phyloP scores from a whole-genome alignment of 2,888 invertebrate genomes.

The Cabera pusaria region DNA sequence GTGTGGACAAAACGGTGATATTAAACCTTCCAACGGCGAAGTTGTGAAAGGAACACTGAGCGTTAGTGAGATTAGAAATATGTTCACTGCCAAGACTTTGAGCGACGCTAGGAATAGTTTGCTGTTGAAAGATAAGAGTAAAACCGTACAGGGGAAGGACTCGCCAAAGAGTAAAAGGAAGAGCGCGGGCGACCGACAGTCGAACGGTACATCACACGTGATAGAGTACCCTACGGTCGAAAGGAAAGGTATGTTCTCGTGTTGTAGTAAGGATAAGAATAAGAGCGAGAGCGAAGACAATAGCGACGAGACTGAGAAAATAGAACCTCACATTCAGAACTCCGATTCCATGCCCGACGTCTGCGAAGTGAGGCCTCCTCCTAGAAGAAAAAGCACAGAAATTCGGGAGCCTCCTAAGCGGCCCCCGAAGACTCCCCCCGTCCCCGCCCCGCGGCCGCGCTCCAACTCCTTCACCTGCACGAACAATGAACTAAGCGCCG shows the following conservation, averaged over 20 bases:
- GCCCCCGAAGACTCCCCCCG: constrained; percentile 85
- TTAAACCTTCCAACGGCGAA: constrained; percentile 68
- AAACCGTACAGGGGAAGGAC: constrained; percentile 61
- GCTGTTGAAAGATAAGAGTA: constrained; percentile 72
- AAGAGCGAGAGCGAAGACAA: constrained; percentile 79
- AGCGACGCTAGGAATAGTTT: constrained; percentile 80
- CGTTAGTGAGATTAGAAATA: constrained; percentile 79
- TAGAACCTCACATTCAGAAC: constrained; percentile 60
- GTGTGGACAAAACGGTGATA: constrained; percentile 46
- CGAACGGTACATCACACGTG: constrained; percentile 78
- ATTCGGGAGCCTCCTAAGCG: constrained; percentile 85
- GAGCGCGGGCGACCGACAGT: constrained; percentile 66
- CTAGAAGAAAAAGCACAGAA: constrained; percentile 82
- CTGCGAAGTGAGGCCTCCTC: constrained; percentile 85
- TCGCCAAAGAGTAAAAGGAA: constrained; percentile 75
- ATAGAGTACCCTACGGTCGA: constrained; percentile 90
- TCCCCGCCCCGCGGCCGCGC: constrained; percentile 79
- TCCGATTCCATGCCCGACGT: constrained; percentile 74
- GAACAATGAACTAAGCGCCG: constrained; percentile 68
- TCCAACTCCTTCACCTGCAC: constrained; percentile 82
- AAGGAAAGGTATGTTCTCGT: constrained; percentile 88
- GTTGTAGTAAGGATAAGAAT: constrained; percentile 85
- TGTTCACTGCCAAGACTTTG: constrained; percentile 75
- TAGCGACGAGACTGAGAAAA: constrained; percentile 67
- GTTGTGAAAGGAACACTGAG: constrained; percentile 83